phyloP scores from a whole-genome alignment of 2,888 invertebrate genomes.

The Agrochola macilenta region DNA sequence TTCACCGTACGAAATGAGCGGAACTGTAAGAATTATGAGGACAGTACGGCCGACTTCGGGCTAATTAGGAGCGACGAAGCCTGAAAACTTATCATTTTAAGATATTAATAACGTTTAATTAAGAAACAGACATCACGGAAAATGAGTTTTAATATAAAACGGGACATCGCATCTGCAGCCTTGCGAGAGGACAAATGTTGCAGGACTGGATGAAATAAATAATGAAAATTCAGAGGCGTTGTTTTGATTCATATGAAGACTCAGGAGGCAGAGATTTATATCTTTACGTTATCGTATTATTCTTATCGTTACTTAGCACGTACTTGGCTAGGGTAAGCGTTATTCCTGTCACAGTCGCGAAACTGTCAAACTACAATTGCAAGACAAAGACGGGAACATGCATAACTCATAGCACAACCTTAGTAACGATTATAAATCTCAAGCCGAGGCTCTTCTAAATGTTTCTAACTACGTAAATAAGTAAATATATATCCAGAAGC shows the following conservation, averaged over 20 bases:
- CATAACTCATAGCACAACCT: background rate
- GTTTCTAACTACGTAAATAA: background rate
- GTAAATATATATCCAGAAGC: slow-evolving; percentile 12
- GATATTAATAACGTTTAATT: slow-evolving; percentile 70
- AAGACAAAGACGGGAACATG: no score
- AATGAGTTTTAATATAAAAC: slow-evolving; percentile 67
- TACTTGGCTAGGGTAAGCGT: background rate
- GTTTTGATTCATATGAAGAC: slow-evolving; percentile 2
- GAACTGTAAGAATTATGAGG: slow-evolving; percentile 63
- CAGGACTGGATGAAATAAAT: slow-evolving; percentile 23
- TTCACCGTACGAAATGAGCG: slow-evolving; percentile 52
- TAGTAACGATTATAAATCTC: background rate
- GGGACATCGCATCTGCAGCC: slow-evolving; percentile 57
- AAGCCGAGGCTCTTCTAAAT: background rate
- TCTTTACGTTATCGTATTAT: no score
- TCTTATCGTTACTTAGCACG: background rate
- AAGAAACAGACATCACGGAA: slow-evolving; percentile 65
- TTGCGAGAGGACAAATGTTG: slow-evolving; percentile 46
- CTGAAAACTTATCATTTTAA: slow-evolving; percentile 70
- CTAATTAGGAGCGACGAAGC: slow-evolving; percentile 66
- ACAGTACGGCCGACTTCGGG: slow-evolving; percentile 58
- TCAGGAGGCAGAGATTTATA: background rate
- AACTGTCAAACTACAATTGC: background rate
- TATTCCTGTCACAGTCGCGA: background rate
- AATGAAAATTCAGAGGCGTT: slow-evolving; percentile 17